Evolutionary conservation across 2,888 invertebrate genomes (phyloP), one percentile per base, ranked within the genome.

Genomic region (Nomada fabriciana): DNA sequence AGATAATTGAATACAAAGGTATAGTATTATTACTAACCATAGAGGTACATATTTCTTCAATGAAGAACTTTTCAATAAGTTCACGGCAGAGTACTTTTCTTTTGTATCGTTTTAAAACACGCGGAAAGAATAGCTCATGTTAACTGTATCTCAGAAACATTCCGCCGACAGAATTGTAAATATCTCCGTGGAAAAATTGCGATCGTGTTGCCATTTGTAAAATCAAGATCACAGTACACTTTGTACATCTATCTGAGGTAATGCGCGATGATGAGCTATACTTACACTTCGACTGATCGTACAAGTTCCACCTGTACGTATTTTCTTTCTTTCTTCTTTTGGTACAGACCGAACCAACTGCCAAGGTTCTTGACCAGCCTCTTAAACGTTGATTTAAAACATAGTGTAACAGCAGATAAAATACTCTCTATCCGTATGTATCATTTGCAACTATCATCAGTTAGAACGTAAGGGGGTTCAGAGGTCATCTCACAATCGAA

Each of bases 71-170:
- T 55, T 71, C 55, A 43, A 80, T 29, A 43, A 50, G 71, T 57
- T 63, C 25, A 57, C 23, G 80, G 80, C 80, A 57, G 55, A 67
- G 81, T 80, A 80, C 75, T 74, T 82, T n/a, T 20, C 29, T 43
- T 65, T 65, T 50, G 18, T 61, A 57, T 80, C 18, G 36, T 25
- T 53, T 18, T 36, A 57, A 20, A 43, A 20, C 53, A 67, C 43
- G 57, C 52, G 59, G 43, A 25, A 67, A 43, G 79, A 72, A 78
- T 15, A 15, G 42, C 10, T 55, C 43, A 53, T 55, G 25, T n/a
- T 18, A 75, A 75, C 25, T 63, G 43, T 71, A 60, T 73, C 70
- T 74, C 63, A 60, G 52, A 61, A 77, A 84, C 84, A 84, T 85
- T 84, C 82, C 85, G 72, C 69, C 52, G 50, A 71, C 50, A 61